Evolutionary conservation across 2,113 vertebrate species (phyloP).

Genomic region (Lasiurus cinereus): DNA sequence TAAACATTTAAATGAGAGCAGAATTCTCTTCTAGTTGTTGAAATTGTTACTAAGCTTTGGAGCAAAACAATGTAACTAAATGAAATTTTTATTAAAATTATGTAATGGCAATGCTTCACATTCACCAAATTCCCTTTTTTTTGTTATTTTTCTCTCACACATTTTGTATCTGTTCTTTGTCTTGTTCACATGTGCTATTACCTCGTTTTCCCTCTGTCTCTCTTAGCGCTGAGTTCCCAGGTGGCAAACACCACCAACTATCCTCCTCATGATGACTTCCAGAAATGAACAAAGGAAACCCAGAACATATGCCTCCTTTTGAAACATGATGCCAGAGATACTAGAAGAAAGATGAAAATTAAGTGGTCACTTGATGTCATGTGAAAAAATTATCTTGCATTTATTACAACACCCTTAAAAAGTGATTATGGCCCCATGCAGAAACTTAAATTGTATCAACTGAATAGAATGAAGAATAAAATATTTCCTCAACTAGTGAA

Average conservation of each 20-base stretch:
- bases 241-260: not conserved
- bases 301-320: slow-evolving; percentile 28
- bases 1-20: not conserved
- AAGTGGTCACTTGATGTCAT: slow-evolving; percentile 18
- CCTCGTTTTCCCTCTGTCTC: not conserved
- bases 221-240: not conserved
- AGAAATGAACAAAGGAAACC: slow-evolving; percentile 58
- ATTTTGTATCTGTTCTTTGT: slow-evolving; percentile 49
- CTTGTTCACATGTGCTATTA: not conserved
- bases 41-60: slow-evolving; percentile 13
- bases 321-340: slow-evolving; percentile 22
- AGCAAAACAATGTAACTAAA: not conserved
- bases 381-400: not conserved
- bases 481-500: not conserved
- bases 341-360: not conserved
- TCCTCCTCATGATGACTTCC: slow-evolving; percentile 50
- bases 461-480: slow-evolving; percentile 21
- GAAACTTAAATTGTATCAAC: not conserved
- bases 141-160: not conserved
- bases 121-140: not conserved
- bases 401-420: not conserved
- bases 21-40: not conserved
- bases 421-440: not conserved
- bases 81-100: not conserved
- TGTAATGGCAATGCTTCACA: not conserved